A percentile compares a stretch with the other conserved stretches of the same genome.
These are phyloP conservation scores for Oreochromis niloticus DNA, from an alignment of 2,113 vertebrate species.

Conservation along the genomic window DNA sequence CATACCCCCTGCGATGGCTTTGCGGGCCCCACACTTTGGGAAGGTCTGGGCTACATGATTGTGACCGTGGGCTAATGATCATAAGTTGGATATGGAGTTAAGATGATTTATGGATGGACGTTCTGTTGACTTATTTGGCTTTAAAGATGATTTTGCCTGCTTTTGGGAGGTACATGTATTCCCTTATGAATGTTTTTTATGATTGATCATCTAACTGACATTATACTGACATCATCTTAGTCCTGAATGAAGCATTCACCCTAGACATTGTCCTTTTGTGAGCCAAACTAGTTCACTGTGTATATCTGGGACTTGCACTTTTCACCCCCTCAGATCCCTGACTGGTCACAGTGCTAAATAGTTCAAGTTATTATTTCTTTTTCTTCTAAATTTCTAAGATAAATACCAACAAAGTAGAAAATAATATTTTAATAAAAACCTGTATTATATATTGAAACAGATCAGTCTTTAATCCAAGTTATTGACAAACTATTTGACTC, in stretches of 20 bases:
- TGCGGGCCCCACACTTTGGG: too few species aligned
- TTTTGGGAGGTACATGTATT: not conserved
- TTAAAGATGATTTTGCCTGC: not conserved
- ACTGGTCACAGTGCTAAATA: not conserved
- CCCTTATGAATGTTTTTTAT: not conserved
- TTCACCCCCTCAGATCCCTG: not conserved
- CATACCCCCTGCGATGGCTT: too few species aligned
- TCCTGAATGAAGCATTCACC: not conserved
- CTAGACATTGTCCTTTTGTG: not conserved
- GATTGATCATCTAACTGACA: not conserved
- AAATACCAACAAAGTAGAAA: not conserved
- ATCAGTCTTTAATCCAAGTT: not conserved
- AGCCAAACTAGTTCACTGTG: not conserved
- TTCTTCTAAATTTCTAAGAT: not conserved
- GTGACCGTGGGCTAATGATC: not conserved
- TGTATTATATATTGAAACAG: not conserved
- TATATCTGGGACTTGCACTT: not conserved
- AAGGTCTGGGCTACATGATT: not conserved
- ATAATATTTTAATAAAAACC: not conserved
- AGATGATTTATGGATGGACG: not conserved
- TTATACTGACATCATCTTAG: not conserved
- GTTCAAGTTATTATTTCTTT: not conserved
- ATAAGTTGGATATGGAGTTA: not conserved
- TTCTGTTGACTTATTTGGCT: not conserved
- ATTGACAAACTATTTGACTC: not conserved